Percentiles rank a stretch among this genome's conserved stretches.
Evolutionary conservation across 2,113 vertebrate species (phyloP).

Genomic region (Saiga tatarica): DNA sequence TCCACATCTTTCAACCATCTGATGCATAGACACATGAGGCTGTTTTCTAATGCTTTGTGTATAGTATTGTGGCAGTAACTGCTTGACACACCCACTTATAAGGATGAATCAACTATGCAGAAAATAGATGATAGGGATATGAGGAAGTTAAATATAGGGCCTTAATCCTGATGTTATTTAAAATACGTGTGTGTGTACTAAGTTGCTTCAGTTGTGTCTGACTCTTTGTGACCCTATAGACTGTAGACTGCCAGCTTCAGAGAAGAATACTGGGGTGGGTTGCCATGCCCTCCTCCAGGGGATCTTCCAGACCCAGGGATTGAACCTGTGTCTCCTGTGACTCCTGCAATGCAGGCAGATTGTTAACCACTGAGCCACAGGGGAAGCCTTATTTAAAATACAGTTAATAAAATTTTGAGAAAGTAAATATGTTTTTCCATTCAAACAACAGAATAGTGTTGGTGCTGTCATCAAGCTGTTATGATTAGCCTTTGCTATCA

Average conservation of each 20-base stretch:
- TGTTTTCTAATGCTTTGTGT: not conserved
- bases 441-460: not conserved
- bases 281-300: not conserved
- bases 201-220: not conserved
- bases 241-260: not conserved
- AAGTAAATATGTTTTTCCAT: not conserved
- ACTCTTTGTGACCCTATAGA: not conserved
- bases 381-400: not conserved
- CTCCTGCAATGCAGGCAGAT: not conserved
- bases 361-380: not conserved
- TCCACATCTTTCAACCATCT: not conserved
- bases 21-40: not conserved
- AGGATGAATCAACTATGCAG: not conserved
- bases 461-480: not conserved
- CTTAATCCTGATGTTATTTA: not conserved
- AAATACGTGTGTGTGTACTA: not conserved
- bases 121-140: not conserved
- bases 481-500: not conserved
- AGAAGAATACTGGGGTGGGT: not conserved
- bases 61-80: not conserved
- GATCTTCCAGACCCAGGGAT: not conserved
- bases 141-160: not conserved
- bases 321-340: accelerated
- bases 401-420: not conserved
- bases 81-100: not conserved